phyloP scores from a whole-genome alignment of 2,113 vertebrate genomes.

The Picathartes gymnocephalus region DNA sequence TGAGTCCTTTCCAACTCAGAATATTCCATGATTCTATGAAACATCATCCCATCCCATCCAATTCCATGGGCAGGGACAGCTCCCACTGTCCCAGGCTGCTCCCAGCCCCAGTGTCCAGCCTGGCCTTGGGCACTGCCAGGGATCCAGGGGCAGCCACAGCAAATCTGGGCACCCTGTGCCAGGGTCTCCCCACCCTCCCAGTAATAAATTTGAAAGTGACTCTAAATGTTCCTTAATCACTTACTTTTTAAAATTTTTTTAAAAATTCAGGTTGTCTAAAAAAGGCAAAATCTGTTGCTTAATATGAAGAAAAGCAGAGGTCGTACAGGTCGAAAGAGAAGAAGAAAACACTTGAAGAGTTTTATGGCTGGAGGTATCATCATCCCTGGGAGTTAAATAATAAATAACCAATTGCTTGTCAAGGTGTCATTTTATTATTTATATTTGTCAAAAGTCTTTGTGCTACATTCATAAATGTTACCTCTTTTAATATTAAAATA shows the following conservation, averaged over 20 bases:
- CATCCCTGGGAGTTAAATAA: neutral
- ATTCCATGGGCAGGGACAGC: neutral
- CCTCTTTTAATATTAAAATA: neutral
- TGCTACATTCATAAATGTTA: neutral
- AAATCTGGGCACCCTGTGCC: neutral
- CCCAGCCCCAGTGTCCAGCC: neutral
- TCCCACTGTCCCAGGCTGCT: neutral
- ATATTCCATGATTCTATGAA: neutral
- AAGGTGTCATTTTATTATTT: neutral
- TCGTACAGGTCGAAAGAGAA: constrained; percentile 66
- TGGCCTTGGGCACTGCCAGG: neutral
- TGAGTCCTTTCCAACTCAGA: accelerated
- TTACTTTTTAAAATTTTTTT: neutral
- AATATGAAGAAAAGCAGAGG: constrained; percentile 70
- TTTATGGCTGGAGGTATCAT: constrained; percentile 59
- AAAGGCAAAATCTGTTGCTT: neutral
- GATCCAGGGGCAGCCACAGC: neutral
- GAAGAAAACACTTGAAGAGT: constrained; percentile 27
- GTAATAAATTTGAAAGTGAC: neutral
- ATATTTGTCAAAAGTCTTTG: neutral
- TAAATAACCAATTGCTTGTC: neutral
- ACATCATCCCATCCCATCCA: no score
- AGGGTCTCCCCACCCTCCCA: accelerated
- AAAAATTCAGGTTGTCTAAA: neutral
- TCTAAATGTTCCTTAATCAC: neutral